Conservation (phyloP, 2,113 vertebrate species). For the Brevimyrus niger region DNA sequence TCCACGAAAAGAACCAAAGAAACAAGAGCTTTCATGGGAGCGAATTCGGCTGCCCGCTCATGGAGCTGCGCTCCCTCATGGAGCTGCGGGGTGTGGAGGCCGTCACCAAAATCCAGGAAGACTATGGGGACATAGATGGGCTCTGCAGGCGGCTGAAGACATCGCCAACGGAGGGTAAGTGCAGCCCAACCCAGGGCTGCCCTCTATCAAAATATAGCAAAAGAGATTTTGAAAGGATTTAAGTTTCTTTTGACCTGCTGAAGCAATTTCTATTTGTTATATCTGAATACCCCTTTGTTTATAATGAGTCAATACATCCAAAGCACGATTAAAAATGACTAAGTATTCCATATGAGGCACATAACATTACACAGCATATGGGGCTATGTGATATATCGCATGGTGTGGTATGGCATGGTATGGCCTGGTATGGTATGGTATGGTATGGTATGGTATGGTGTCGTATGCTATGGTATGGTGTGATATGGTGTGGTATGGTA, state of each 20-base stretch:
- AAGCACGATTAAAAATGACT: neutral
- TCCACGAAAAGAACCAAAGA: slow-evolving; percentile 99
- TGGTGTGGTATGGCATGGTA: neutral
- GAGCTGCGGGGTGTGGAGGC: slow-evolving; percentile 91
- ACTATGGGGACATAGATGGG: slow-evolving; percentile 83
- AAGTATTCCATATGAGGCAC: neutral
- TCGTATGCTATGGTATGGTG: too few relatives aligned
- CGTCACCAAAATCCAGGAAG: slow-evolving; percentile 93
- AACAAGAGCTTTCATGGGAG: slow-evolving; percentile 79
- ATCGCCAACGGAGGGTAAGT: slow-evolving; percentile 88
- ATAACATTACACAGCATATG: neutral
- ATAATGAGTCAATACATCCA: neutral
- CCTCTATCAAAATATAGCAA: neutral
- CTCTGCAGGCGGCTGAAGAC: slow-evolving; percentile 90
- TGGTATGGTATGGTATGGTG: too few relatives aligned
- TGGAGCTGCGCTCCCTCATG: slow-evolving; percentile 94
- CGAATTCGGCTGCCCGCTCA: slow-evolving; percentile 83
- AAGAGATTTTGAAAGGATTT: neutral
- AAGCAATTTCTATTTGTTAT: neutral
- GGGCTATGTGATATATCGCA: neutral
- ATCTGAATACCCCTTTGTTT: neutral
- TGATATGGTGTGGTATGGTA: too few relatives aligned
- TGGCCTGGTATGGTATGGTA: neutral
- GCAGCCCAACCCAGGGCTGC: neutral
- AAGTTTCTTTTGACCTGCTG: neutral